Conservation (phyloP, 1,140 invertebrate genomes). For the Hyphantria cunea region DNA sequence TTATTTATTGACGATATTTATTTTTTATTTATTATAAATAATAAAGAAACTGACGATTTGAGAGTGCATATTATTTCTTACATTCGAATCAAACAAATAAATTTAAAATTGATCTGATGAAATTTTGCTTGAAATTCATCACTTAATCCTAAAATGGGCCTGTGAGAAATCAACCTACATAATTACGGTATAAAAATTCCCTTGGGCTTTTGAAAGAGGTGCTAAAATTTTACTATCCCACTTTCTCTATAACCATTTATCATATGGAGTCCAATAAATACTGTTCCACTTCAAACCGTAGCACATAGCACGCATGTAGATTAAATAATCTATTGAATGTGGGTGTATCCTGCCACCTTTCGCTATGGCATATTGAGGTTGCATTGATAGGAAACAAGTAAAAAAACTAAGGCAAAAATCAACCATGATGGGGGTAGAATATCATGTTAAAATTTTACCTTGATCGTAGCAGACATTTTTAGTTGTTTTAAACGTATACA, state of each 20-base stretch:
- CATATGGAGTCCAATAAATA: background rate
- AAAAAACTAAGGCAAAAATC: too few species aligned
- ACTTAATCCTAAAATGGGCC: slow-evolving; percentile 1
- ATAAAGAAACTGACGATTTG: slow-evolving; percentile 70
- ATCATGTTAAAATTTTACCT: too few species aligned
- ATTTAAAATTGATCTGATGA: background rate
- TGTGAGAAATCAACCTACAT: background rate
- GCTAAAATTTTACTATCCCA: background rate
- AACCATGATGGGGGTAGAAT: too few species aligned
- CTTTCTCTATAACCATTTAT: slow-evolving; percentile 17
- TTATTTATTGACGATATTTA: slow-evolving; percentile 77
- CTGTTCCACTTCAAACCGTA: background rate
- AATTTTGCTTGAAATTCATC: too few species aligned
- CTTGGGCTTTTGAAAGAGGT: slow-evolving; percentile 19
- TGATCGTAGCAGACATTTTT: too few species aligned
- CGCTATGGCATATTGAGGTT: too few species aligned
- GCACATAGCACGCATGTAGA: background rate
- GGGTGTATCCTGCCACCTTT: too few species aligned
- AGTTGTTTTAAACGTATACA: too few species aligned
- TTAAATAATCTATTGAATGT: background rate
- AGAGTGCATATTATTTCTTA: slow-evolving; percentile 29
- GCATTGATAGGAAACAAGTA: too few species aligned
- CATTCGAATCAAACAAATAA: background rate
- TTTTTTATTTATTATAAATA: slow-evolving; percentile 74
- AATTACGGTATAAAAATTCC: slow-evolving; percentile 19